Conservation (phyloP, 2,113 vertebrate species). For the Dipodomys stephensi region DNA sequence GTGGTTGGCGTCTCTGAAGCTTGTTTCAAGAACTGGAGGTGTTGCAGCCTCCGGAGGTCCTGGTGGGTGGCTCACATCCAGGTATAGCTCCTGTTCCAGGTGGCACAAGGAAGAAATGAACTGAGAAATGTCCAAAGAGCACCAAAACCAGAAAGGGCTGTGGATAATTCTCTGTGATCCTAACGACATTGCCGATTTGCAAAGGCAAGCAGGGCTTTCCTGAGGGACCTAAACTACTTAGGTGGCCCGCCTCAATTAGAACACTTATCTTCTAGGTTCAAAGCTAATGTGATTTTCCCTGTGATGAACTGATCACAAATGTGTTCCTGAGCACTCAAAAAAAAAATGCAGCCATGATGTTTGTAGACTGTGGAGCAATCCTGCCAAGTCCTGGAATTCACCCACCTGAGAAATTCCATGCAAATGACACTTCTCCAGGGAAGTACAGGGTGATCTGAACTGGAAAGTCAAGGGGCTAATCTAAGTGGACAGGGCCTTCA, state of each 20-base stretch:
- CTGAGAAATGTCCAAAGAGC: neutral
- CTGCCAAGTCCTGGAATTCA: constrained; percentile 55
- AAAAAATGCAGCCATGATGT: neutral
- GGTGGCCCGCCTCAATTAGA: neutral
- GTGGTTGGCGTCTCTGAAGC: neutral
- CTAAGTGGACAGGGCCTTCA: constrained; percentile 68
- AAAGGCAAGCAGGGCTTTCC: neutral
- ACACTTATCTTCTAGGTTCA: neutral
- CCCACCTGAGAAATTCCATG: constrained; percentile 56
- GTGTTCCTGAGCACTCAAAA: neutral
- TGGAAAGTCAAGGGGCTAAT: constrained; percentile 66
- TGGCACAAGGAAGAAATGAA: neutral
- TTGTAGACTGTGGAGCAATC: neutral
- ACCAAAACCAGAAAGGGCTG: neutral
- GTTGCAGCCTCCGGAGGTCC: neutral
- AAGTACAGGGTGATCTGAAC: constrained; percentile 62
- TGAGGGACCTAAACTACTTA: neutral
- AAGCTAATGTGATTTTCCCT: neutral
- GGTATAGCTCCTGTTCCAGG: neutral
- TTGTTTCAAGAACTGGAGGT: neutral
- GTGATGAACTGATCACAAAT: neutral
- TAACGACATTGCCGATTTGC: neutral
- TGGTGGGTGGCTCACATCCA: neutral
- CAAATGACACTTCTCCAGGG: constrained; percentile 71
- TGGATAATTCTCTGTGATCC: neutral